Conservation (phyloP, 2,113 vertebrate genomes). For the Eurypyga helias region DNA sequence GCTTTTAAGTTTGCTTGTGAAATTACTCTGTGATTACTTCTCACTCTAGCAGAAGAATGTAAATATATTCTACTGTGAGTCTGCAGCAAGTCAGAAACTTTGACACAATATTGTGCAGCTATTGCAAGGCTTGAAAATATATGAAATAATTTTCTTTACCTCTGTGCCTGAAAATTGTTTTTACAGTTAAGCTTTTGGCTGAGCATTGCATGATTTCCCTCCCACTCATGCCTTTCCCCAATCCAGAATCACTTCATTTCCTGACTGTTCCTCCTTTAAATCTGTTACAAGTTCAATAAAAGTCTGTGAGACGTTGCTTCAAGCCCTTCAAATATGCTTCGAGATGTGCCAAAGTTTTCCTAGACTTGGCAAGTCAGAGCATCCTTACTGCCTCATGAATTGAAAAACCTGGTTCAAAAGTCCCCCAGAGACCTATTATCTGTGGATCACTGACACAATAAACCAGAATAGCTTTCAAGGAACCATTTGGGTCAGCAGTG, state of each 20-base stretch:
- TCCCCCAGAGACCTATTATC: conserved; percentile 6
- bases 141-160: not conserved
- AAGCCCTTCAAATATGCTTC: conserved; percentile 8
- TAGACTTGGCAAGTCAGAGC: conserved; percentile 21
- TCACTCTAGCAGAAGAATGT: not conserved
- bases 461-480: conserved; percentile 45
- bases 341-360: conserved; percentile 6
- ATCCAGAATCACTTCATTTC: not conserved
- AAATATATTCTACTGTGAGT: not conserved
- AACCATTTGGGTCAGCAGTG: not conserved
- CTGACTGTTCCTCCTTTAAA: conserved; percentile 33
- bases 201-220: not conserved
- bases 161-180: not conserved
- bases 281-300: conserved; percentile 25
- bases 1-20: conserved; percentile 17
- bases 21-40: conserved; percentile 11
- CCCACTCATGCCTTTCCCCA: not conserved
- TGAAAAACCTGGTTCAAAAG: conserved; percentile 32
- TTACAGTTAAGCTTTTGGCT: not conserved
- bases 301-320: conserved; percentile 4
- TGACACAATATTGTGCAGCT: not conserved
- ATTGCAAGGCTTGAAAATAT: not conserved
- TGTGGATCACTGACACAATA: conserved; percentile 42
- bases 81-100: conserved; percentile 1
- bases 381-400: not conserved